phyloP scores from a whole-genome alignment of 2,888 invertebrate genomes.

The Stomorhina lunata region DNA sequence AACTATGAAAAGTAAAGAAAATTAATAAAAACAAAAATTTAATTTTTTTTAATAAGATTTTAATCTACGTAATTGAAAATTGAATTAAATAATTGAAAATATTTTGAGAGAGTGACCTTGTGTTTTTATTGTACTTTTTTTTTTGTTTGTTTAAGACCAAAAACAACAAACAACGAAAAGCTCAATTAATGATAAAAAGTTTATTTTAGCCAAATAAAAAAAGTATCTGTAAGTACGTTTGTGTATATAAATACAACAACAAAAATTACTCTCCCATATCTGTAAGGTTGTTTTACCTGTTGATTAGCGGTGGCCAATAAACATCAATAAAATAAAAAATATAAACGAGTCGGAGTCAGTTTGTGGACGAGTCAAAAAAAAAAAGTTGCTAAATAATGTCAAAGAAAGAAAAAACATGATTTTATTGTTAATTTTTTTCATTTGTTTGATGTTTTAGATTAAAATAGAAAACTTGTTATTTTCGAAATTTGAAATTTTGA shows the following conservation, averaged over 20 bases:
- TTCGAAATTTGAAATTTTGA: neutral
- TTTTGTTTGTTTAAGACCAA: slow-evolving; percentile 28
- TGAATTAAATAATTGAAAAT: slow-evolving; percentile 20
- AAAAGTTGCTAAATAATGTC: slow-evolving; percentile 18
- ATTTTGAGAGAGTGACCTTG: slow-evolving; percentile 63
- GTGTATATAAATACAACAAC: neutral
- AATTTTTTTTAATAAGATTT: neutral
- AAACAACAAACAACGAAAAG: neutral
- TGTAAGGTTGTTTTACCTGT: slow-evolving; percentile 50
- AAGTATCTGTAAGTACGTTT: slow-evolving; percentile 52
- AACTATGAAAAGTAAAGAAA: too few relatives aligned
- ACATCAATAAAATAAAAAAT: neutral
- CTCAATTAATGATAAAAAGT: slow-evolving; percentile 20
- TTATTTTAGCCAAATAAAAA: slow-evolving; percentile 36
- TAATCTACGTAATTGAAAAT: slow-evolving; percentile 39
- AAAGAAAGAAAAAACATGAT: slow-evolving; percentile 17
- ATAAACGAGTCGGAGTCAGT: too few relatives aligned
- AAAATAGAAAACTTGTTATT: slow-evolving; percentile 4
- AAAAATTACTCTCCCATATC: slow-evolving; percentile 17
- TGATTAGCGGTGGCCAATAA: slow-evolving; percentile 36
- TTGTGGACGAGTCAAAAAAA: slow-evolving; percentile 3
- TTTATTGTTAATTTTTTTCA: neutral
- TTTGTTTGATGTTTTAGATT: neutral
- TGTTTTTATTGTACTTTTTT: slow-evolving; percentile 40
- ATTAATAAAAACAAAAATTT: neutral